Base-by-base conservation (phyloP, 2,113 vertebrate species). In the Pomatostomus ruficeps region DNA sequence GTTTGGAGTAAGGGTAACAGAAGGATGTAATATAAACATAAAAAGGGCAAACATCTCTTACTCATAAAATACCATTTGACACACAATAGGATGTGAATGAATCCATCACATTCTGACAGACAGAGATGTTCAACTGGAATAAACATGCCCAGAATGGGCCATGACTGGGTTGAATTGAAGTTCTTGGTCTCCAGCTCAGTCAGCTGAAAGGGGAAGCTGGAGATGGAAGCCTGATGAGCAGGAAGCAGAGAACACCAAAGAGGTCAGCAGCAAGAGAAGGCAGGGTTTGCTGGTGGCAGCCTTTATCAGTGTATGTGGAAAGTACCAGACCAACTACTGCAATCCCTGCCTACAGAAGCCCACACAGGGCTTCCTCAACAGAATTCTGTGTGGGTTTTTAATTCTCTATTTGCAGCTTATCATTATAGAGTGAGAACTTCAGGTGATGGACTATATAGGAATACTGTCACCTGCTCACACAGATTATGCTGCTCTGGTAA, bases 381-480 rank as follows among this genome's bases (percentile, higher is more conserved):
- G 24, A 15, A 35, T 9, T 88, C 29, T 28, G 4, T 26, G 7
- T 0, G 0, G 4, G 1, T 0, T 52, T 73, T 83, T 43, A 23
- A 49, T 62, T 73, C 4, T 18, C 4, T 4, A 2, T 49, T 89
- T 75, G 5, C 18, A 52, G 22, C 11, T 68, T 67, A 33, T 35
- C 14, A 7, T 35, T 67, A 23, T 2, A 35, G 14, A 94, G 78
- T 1, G 1, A 66, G 8, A 80, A 55, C 21, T 48, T 15, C 20
- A 42, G 18, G 8, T 65, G n/a, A 54, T 18, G 8, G 10, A 36
- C 12, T 35, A 3, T 5, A 19, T 12, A 33, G 5, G 12, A 81
- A 29, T 72, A 85, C 23, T 58, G 12, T 66, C n/a, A 52, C 8
- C 21, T 66, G 33, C 10, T 87, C 28, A 67, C 5, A 21, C 5